Percentiles rank a stretch among this genome's conserved stretches.
These are phyloP conservation scores for Ceramica pisi DNA, from an alignment of 2,888 invertebrate species.

Conservation along the genomic window DNA sequence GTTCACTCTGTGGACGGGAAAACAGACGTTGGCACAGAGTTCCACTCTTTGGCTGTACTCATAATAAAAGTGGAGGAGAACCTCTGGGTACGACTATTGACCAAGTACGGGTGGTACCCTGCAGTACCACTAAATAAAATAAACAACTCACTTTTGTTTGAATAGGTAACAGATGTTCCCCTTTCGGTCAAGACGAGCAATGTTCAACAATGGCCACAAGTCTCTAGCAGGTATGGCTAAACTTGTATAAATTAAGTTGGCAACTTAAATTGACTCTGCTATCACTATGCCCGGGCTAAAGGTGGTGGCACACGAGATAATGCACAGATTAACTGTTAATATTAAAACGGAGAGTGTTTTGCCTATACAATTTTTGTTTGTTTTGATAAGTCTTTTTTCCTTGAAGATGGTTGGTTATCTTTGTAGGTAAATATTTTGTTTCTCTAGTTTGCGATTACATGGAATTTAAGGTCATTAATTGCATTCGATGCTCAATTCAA, in stretches of 20 bases:
- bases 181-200: neutral
- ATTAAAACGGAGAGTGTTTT: constrained; percentile 10
- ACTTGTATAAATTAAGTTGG: constrained; percentile 82
- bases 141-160: neutral
- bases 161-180: neutral
- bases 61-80: too few species aligned
- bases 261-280: constrained; percentile 83
- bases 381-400: constrained; percentile 13
- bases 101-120: too few species aligned
- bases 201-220: constrained; percentile 70
- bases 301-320: constrained; percentile 42
- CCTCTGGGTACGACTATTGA: too few species aligned
- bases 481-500: neutral
- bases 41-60: too few species aligned
- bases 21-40: too few species aligned
- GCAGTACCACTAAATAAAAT: too few species aligned
- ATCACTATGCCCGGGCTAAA: constrained; percentile 67
- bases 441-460: neutral
- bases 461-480: neutral
- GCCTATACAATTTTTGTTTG: neutral
- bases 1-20: too few species aligned
- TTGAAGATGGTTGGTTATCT: neutral
- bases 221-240: constrained; percentile 74
- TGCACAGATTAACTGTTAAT: neutral
- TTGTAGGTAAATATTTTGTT: neutral